These are phyloP conservation scores for Lepus timidus DNA, from an alignment of 2,113 vertebrate genomes.

Conservation along the genomic window DNA sequence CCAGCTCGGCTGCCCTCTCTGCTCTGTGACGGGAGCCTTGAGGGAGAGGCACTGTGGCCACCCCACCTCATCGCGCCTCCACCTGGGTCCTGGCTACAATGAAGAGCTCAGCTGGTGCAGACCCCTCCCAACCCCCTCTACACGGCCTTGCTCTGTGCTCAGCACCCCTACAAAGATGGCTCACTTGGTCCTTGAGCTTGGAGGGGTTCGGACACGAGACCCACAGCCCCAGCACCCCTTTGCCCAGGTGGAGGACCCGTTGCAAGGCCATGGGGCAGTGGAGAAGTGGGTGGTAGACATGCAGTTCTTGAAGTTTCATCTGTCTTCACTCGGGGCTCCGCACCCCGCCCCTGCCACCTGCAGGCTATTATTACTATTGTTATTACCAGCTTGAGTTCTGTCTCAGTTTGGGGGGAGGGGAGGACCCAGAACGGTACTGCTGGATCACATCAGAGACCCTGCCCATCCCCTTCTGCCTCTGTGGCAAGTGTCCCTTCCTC, in stretches of 20 bases:
- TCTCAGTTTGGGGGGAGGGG: not conserved
- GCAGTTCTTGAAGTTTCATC: not conserved
- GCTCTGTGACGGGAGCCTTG: slow-evolving; percentile 73
- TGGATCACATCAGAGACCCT: not conserved
- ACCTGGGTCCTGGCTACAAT: not conserved
- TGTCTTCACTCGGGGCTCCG: not conserved
- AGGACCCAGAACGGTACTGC: not conserved
- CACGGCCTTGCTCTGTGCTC: slow-evolving; percentile 87
- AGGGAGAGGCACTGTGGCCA: slow-evolving; percentile 84
- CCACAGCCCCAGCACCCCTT: not conserved
- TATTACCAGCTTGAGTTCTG: not conserved
- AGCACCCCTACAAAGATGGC: slow-evolving; percentile 85
- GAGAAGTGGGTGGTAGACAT: not conserved
- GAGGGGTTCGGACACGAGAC: not conserved
- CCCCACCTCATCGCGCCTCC: not conserved
- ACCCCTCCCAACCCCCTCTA: slow-evolving; percentile 8
- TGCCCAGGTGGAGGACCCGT: not conserved
- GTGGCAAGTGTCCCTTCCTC: not conserved
- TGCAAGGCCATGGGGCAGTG: not conserved
- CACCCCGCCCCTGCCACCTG: not conserved
- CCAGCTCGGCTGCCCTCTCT: slow-evolving; percentile 82
- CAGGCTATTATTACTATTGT: not conserved
- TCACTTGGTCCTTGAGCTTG: slow-evolving; percentile 86
- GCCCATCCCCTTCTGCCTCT: not conserved
- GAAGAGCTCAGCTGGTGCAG: not conserved